These are phyloP conservation scores for Halcyon badia DNA, from an alignment of 2,797 vertebrate genomes.

Conservation along the genomic window DNA sequence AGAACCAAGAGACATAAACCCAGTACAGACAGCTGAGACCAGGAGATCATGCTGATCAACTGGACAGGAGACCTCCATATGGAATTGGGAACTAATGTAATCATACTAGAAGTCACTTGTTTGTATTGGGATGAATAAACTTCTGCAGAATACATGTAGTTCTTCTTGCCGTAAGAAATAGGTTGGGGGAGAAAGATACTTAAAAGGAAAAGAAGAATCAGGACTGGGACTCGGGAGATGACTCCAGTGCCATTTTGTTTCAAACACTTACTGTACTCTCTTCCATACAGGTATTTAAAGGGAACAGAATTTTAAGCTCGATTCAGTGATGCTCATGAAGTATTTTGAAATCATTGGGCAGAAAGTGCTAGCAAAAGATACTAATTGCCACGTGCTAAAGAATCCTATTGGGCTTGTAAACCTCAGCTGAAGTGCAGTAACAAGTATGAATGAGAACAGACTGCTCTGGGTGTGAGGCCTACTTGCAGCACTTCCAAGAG, in stretches of 20 bases:
- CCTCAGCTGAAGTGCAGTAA: background rate
- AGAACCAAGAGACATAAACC: conserved; percentile 69
- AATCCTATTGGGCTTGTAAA: background rate
- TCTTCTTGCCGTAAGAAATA: background rate
- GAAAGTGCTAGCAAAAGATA: background rate
- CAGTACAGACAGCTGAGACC: conserved; percentile 56
- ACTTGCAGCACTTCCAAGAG: background rate
- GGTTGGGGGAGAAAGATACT: background rate
- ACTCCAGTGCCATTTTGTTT: background rate
- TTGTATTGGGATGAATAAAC: background rate
- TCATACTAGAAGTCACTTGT: background rate
- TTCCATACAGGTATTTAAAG: too few relatives aligned
- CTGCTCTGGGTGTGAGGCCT: background rate
- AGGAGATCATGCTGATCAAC: background rate
- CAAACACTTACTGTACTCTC: background rate
- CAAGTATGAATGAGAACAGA: background rate
- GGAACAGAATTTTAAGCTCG: background rate
- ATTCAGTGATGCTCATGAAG: background rate
- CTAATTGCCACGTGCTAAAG: background rate
- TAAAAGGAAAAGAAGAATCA: background rate
- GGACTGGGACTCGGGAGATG: background rate
- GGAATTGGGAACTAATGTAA: background rate
- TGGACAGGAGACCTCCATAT: background rate
- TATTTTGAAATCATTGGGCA: background rate
- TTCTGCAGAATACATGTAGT: background rate